These are phyloP conservation scores for Sphyrna mokarran DNA, from an alignment of 2,113 vertebrate genomes.

Conservation along the genomic window DNA sequence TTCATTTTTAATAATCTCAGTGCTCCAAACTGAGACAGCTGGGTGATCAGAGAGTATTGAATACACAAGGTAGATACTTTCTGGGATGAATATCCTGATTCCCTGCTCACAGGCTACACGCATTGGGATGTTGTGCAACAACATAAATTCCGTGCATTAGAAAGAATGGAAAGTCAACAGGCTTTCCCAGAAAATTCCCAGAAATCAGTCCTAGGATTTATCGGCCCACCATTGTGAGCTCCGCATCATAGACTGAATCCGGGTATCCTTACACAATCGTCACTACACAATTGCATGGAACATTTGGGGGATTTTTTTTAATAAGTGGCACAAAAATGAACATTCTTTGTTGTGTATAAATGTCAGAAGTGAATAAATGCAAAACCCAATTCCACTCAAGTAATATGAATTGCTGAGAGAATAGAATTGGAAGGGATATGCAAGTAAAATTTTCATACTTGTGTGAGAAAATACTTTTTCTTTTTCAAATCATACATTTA, in stretches of 20 bases:
- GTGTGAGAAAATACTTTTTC: conserved; percentile 36
- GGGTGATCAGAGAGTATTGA: background rate
- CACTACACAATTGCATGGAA: background rate
- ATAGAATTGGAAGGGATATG: background rate
- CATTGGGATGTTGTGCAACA: background rate
- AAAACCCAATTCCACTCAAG: background rate
- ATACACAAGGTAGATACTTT: background rate
- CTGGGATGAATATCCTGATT: background rate
- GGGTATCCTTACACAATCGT: background rate
- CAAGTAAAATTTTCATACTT: conserved; percentile 4
- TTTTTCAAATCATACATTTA: background rate
- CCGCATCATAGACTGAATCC: background rate
- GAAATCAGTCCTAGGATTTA: background rate
- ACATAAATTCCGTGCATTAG: background rate
- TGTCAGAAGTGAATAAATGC: background rate
- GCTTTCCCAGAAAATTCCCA: background rate
- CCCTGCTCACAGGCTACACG: background rate
- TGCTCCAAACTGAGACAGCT: background rate
- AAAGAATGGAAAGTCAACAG: background rate
- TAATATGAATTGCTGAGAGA: background rate
- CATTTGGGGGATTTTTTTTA: background rate
- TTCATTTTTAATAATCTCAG: background rate
- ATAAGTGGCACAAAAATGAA: background rate
- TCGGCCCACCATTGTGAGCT: background rate
- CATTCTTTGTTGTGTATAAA: too few species aligned